Evolutionary conservation across 2,797 vertebrate species (phyloP).

Genomic region (Micromesistius poutassou): DNA sequence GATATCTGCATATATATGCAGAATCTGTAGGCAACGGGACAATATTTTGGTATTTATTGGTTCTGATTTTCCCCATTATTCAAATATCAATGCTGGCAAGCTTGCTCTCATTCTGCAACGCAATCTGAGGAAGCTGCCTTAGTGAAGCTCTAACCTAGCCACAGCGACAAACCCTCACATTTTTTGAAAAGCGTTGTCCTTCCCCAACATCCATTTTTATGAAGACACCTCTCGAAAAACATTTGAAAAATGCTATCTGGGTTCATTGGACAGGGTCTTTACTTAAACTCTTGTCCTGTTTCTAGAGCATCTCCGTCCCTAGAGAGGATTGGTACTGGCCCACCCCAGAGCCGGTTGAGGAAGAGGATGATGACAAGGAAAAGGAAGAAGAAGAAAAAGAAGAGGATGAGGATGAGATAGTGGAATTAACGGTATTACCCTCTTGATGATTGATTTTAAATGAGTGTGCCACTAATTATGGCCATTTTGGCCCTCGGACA

Average conservation of each 20-base stretch:
- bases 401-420: constrained; percentile 46
- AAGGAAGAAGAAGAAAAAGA: constrained; percentile 39
- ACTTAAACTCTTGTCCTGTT: background rate
- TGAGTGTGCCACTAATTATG: background rate
- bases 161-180: background rate
- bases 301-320: constrained; percentile 63
- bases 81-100: background rate
- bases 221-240: background rate
- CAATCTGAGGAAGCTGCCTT: no score
- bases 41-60: background rate
- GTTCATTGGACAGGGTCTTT: background rate
- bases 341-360: constrained; percentile 48
- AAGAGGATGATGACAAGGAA: constrained; percentile 36
- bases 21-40: no score
- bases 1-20: no score
- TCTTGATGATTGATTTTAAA: background rate
- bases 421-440: constrained; percentile 61
- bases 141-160: background rate
- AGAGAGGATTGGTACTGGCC: constrained; percentile 80
- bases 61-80: background rate
- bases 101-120: background rate
- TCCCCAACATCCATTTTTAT: background rate
- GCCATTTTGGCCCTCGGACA: background rate
- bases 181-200: background rate
- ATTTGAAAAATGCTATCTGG: background rate